phyloP scores from a whole-genome alignment of 2,113 vertebrate genomes.

The Hystrix cristata region DNA sequence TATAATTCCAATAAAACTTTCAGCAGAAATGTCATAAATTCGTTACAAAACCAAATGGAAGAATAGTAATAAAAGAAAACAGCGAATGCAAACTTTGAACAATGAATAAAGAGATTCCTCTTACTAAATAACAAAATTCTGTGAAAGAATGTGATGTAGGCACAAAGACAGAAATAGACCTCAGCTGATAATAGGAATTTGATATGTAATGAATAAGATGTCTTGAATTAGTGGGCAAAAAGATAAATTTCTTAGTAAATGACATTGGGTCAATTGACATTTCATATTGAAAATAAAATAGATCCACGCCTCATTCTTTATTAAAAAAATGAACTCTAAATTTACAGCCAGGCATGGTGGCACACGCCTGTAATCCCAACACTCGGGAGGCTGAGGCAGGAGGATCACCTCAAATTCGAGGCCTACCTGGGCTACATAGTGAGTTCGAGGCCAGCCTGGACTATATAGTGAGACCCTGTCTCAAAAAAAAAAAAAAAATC shows the following conservation, averaged over 20 bases:
- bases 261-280: neutral
- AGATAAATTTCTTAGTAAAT: neutral
- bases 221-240: slow-evolving; percentile 12
- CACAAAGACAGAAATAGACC: neutral
- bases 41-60: slow-evolving; percentile 12
- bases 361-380: too few species aligned
- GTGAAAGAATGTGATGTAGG: neutral
- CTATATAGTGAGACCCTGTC: too few species aligned
- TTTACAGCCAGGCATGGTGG: neutral
- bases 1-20: neutral
- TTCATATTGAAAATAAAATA: slow-evolving; percentile 22
- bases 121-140: neutral
- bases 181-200: neutral
- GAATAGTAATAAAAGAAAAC: slow-evolving; percentile 1
- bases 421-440: too few species aligned
- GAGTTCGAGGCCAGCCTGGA: too few species aligned
- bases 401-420: too few species aligned
- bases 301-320: neutral
- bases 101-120: neutral
- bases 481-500: neutral
- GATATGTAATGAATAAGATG: neutral
- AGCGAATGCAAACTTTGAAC: slow-evolving; percentile 8
- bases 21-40: neutral
- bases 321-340: neutral
- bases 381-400: too few species aligned